Evolutionary conservation across 1,140 invertebrate genomes (phyloP).

Genomic region (Rhysida immarginata): DNA sequence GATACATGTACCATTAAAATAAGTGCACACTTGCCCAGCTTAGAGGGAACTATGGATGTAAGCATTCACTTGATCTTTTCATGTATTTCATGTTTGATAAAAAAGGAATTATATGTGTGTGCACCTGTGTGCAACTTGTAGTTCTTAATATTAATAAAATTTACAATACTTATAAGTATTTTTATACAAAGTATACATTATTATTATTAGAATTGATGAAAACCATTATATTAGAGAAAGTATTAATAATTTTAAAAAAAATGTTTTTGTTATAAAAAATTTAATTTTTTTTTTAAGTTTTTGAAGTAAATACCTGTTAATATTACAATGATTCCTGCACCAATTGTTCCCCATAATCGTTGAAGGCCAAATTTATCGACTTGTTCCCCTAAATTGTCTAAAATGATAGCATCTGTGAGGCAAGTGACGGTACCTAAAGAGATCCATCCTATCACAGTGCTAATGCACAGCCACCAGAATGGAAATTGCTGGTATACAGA

Average conservation of each 20-base stretch:
- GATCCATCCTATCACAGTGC: constrained; percentile 4
- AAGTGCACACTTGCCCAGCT: no score
- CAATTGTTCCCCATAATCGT: constrained; percentile 7
- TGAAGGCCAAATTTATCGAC: constrained; percentile 2
- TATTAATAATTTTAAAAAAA: not conserved
- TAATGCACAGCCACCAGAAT: constrained; percentile 10
- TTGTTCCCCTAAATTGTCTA: constrained; percentile 3
- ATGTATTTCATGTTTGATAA: no score
- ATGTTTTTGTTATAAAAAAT: not conserved
- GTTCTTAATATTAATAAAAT: no score
- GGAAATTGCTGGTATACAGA: not conserved
- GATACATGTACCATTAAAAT: no score
- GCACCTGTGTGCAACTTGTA: no score
- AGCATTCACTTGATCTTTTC: no score
- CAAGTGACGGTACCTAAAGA: constrained; percentile 1
- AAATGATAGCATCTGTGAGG: constrained; percentile 9
- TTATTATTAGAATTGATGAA: no score
- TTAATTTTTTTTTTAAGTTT: not conserved
- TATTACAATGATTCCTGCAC: not conserved
- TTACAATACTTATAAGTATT: no score
- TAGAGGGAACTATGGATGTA: no score
- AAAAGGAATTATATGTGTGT: no score
- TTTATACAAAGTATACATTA: no score
- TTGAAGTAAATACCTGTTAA: not conserved
- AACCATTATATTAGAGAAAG: no score